A percentile compares a stretch with the other conserved stretches of the same genome.
phyloP scores from a whole-genome alignment of 2,797 vertebrate species.

The Cuculus canorus region DNA sequence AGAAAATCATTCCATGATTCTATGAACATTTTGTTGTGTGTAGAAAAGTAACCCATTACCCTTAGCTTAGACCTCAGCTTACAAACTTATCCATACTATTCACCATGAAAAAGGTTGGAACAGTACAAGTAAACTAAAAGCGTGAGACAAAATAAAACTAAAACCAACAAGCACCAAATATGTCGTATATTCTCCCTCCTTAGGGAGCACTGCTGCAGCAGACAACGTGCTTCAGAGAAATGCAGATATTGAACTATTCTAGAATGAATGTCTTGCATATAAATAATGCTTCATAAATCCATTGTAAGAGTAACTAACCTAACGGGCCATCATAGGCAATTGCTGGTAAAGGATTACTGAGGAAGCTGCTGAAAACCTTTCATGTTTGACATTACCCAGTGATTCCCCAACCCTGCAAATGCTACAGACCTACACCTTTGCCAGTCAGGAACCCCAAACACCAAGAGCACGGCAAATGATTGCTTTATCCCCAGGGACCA shows the following conservation, averaged over 20 bases:
- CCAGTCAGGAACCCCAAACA: conserved; percentile 6
- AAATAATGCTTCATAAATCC: conserved; percentile 50
- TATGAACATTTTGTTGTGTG: not conserved
- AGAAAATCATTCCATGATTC: too few relatives aligned
- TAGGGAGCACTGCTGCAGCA: conserved; percentile 22
- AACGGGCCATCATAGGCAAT: conserved; percentile 6
- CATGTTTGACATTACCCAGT: conserved; percentile 43
- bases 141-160: not conserved
- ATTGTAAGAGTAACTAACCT: not conserved
- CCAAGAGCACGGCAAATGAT: not conserved
- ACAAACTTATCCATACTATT: not conserved
- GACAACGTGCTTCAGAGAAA: conserved; percentile 50
- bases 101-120: not conserved
- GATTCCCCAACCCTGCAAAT: not conserved
- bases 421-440: not conserved
- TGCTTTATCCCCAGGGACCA: conserved; percentile 14
- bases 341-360: conserved; percentile 17
- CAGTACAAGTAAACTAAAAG: not conserved
- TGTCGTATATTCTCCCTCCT: not conserved
- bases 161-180: not conserved
- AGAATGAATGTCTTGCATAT: conserved; percentile 17
- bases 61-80: not conserved
- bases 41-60: not conserved
- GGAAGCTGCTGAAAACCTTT: conserved; percentile 63
- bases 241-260: not conserved